Evolutionary conservation across 2,888 invertebrate genomes (phyloP).

Genomic region (Ophion ellenae): DNA sequence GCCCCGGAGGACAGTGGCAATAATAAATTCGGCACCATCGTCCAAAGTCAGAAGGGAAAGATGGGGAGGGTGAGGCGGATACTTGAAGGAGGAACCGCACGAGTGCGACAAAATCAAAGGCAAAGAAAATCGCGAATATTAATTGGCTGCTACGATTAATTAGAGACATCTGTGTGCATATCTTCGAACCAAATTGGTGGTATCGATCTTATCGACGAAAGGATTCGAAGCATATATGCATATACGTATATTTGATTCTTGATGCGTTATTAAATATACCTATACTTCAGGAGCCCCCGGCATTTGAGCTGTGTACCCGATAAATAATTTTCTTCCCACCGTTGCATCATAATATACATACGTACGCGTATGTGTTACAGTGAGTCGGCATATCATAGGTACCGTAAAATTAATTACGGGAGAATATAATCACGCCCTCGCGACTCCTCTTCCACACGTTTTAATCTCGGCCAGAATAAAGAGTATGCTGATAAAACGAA

Average conservation of each 20-base stretch:
- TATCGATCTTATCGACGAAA: constrained; percentile 64
- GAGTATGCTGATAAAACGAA: constrained; percentile 1
- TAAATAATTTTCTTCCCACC: constrained; percentile 48
- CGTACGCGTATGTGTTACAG: constrained; percentile 6
- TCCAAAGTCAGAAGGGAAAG: not conserved
- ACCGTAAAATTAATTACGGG: constrained; percentile 47
- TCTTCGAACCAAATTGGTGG: constrained; percentile 58
- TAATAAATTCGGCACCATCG: constrained; percentile 58
- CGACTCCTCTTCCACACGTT: constrained; percentile 20
- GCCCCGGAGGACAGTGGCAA: constrained; percentile 39
- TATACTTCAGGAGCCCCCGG: not conserved
- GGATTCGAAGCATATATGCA: not conserved
- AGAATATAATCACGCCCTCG: constrained; percentile 42
- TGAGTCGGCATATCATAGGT: constrained; percentile 8
- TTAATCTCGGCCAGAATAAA: constrained; percentile 35
- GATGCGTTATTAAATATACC: constrained; percentile 17
- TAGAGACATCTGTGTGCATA: constrained; percentile 61
- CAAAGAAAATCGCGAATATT: constrained; percentile 54
- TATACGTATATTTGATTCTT: not conserved
- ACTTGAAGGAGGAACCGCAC: constrained; percentile 5
- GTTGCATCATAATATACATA: constrained; percentile 6
- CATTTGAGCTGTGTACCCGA: constrained; percentile 15
- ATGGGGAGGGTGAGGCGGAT: not conserved
- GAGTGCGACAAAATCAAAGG: constrained; percentile 51
- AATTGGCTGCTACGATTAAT: constrained; percentile 63